Conservation (phyloP, 2,113 vertebrate species). For the Cnemophilus loriae region DNA sequence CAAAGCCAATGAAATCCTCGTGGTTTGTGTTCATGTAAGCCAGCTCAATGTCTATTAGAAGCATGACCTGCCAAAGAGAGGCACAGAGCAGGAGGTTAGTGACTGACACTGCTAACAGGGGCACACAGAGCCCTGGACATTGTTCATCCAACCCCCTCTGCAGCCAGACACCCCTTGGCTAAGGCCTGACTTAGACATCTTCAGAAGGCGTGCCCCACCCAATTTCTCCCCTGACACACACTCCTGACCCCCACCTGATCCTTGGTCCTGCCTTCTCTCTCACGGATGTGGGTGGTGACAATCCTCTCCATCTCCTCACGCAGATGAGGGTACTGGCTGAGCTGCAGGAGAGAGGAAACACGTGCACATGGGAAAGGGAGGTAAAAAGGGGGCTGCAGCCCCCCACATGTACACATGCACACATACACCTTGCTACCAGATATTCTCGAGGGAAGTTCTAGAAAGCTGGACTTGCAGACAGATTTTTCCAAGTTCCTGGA, state of each 20-base stretch:
- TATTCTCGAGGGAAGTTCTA: slow-evolving; percentile 7
- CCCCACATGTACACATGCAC: background rate
- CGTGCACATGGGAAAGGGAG: slow-evolving; percentile 67
- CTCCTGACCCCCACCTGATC: slow-evolving; percentile 77
- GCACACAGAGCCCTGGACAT: background rate
- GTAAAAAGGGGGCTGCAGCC: slow-evolving; percentile 2
- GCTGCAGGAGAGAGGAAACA: slow-evolving; percentile 76
- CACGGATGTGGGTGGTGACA: slow-evolving; percentile 94
- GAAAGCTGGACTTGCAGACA: slow-evolving; percentile 44
- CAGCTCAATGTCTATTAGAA: slow-evolving; percentile 96
- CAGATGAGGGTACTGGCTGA: slow-evolving; percentile 93
- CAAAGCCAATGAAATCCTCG: slow-evolving; percentile 98
- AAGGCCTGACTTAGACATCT: background rate
- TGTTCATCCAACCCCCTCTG: background rate
- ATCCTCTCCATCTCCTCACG: slow-evolving; percentile 99
- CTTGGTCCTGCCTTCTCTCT: slow-evolving; percentile 92
- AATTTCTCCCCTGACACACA: background rate
- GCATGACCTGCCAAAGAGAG: slow-evolving; percentile 82
- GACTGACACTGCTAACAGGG: background rate
- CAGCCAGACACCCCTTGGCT: background rate
- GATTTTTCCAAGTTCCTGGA: slow-evolving; percentile 54
- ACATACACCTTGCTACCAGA: background rate
- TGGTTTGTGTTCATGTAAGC: slow-evolving; percentile 99
- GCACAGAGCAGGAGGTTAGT: background rate
- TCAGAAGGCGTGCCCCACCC: background rate